Conservation (phyloP, 1,140 invertebrate species). For the Copidosoma floridanum region DNA sequence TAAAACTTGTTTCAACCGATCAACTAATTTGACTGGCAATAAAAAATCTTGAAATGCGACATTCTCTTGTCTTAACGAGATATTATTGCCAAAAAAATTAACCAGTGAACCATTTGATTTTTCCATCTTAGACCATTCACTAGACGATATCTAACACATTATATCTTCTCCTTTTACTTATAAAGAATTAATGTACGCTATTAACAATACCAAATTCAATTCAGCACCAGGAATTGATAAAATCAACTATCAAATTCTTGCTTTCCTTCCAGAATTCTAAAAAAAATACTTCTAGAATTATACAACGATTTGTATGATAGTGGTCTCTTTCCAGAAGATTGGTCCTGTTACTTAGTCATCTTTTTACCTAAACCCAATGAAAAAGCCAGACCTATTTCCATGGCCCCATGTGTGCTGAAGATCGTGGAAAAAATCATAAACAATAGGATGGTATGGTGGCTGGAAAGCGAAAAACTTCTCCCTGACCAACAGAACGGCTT, state of each 20-base stretch:
- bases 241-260: neutral
- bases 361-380: constrained; percentile 17
- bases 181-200: too few relatives aligned
- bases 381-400: neutral
- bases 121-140: neutral
- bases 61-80: neutral
- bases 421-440: constrained; percentile 14
- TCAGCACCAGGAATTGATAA: neutral
- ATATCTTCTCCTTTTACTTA: neutral
- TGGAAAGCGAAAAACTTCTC: neutral
- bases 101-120: neutral
- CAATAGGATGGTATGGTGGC: constrained; percentile 2
- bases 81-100: neutral
- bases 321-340: neutral
- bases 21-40: neutral
- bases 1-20: neutral
- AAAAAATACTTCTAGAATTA: neutral
- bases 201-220: too few relatives aligned
- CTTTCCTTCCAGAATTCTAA: neutral
- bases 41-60: neutral
- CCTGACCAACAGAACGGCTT: neutral
- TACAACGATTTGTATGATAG: neutral
- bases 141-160: neutral
- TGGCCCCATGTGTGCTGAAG: neutral
- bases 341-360: neutral